Evolutionary conservation across 2,797 vertebrate species (phyloP), one percentile per base, ranked within the genome.

Genomic region (Syngnathus acus): DNA sequence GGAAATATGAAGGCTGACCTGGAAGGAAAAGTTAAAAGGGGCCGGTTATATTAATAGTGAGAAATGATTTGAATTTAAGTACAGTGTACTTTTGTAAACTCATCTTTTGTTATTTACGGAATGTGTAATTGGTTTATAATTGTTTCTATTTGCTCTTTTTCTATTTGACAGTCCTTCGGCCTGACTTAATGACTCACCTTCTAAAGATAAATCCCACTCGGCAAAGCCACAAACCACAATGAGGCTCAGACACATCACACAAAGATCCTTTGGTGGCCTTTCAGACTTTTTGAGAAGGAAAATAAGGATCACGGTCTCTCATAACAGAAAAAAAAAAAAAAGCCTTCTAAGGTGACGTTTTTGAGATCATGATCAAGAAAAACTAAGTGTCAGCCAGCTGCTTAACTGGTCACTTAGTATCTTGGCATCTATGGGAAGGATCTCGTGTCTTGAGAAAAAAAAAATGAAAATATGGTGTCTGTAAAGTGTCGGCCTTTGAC

Each of bases 131-230:
- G 26, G 26, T 32, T 32, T 3, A 32, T 3, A 32, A 32, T 32
- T 26, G 26, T 3, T 6, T 17, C 47, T 48, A 19, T 48, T 50
- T 50, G 47, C 47, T 50, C 16, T 50, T 50, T 50, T n/a, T 50
- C 7, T 47, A 14, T 47, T 47, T 32, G 26, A 32, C 26, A 32
- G 26, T 3, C 26, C 26, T 32, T 32, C 26, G 26, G 26, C 26
- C 26, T 26, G 1, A 26, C 26, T 32, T 32, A 32, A 32, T 32
- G 78, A 73, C 82, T 86, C 85, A 86, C 79, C 83, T 86, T 81
- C 72, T 90, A 90, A 89, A 89, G 79, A 81, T 76, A 72, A 87
- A 89, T 88, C 84, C 77, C 70, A 84, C 87, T 78, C 81, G 74
- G 77, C 83, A 84, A 26, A 58, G 80, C 81, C 82, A n/a, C 81